Evolutionary conservation across 2,888 invertebrate species (phyloP).

Genomic region (Spodoptera littoralis): DNA sequence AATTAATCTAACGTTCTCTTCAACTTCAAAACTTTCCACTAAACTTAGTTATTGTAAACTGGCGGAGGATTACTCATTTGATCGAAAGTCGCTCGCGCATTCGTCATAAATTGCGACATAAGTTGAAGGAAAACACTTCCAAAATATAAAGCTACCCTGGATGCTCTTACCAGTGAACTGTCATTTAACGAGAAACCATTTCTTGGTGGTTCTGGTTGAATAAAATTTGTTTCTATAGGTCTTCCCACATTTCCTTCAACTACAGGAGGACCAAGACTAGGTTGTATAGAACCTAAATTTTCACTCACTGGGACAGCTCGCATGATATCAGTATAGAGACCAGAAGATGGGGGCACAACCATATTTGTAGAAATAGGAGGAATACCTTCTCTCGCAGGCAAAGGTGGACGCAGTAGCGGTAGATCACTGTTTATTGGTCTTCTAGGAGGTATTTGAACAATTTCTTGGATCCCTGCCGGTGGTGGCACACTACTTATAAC

Average conservation of each 20-base stretch:
- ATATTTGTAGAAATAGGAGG: slow-evolving; percentile 52
- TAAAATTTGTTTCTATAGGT: slow-evolving; percentile 15
- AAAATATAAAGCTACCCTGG: slow-evolving; percentile 71
- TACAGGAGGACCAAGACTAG: slow-evolving; percentile 10
- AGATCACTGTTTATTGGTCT: slow-evolving; percentile 4
- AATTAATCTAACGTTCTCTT: too few species aligned
- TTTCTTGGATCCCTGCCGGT: neutral
- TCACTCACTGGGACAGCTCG: slow-evolving; percentile 51
- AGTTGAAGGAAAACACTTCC: slow-evolving; percentile 77
- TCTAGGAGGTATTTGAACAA: neutral
- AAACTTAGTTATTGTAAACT: slow-evolving; percentile 27
- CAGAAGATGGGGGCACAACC: slow-evolving; percentile 39
- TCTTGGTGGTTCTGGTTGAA: slow-evolving; percentile 31
- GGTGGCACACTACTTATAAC: slow-evolving; percentile 6
- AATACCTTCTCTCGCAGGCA: slow-evolving; percentile 23
- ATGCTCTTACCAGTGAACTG: slow-evolving; percentile 58
- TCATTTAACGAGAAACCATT: slow-evolving; percentile 34
- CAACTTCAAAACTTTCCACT: neutral
- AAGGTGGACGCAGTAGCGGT: slow-evolving; percentile 13
- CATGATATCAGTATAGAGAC: slow-evolving; percentile 58
- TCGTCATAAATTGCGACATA: slow-evolving; percentile 72
- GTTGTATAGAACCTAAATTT: slow-evolving; percentile 47
- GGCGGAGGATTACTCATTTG: slow-evolving; percentile 62
- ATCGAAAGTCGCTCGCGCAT: slow-evolving; percentile 67
- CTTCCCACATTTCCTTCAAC: slow-evolving; percentile 23